Evolutionary conservation across 1,140 invertebrate species (phyloP).

Genomic region (Drosophila fuyamai): DNA sequence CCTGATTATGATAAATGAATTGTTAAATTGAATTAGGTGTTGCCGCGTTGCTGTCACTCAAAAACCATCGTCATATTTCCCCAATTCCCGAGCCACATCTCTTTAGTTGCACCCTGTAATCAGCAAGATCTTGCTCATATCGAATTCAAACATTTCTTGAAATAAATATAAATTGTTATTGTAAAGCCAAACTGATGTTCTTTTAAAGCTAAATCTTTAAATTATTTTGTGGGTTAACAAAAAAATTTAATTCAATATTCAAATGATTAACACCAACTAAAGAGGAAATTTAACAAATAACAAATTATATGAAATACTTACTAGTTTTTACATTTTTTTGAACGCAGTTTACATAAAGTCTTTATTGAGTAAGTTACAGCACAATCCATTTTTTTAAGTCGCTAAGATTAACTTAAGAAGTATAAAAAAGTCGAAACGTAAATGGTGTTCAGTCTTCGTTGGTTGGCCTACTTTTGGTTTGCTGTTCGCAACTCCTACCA

Average conservation of each 20-base stretch:
- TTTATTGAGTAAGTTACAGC: too few species aligned
- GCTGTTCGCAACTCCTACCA: conserved; percentile 34
- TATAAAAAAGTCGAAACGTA: not conserved
- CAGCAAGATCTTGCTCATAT: not conserved
- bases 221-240: too few species aligned
- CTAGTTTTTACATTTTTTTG: not conserved
- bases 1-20: conserved; percentile 84
- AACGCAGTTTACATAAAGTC: too few species aligned
- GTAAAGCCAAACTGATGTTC: not conserved
- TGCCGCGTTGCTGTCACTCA: conserved; percentile 78
- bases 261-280: too few species aligned
- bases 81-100: conserved; percentile 11
- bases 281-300: too few species aligned
- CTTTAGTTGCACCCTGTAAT: conserved; percentile 15
- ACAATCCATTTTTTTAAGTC: not conserved
- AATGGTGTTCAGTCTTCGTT: not conserved
- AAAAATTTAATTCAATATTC: too few species aligned
- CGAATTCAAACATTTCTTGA: not conserved
- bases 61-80: conserved; percentile 59
- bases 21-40: conserved; percentile 84
- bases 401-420: not conserved
- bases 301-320: too few species aligned
- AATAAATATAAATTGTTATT: not conserved
- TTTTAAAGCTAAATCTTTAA: not conserved
- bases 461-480: conserved; percentile 29